A percentile compares a stretch with the other conserved stretches of the same genome.
phyloP scores from a whole-genome alignment of 2,113 vertebrate species.

The Sisor rabdophorus region DNA sequence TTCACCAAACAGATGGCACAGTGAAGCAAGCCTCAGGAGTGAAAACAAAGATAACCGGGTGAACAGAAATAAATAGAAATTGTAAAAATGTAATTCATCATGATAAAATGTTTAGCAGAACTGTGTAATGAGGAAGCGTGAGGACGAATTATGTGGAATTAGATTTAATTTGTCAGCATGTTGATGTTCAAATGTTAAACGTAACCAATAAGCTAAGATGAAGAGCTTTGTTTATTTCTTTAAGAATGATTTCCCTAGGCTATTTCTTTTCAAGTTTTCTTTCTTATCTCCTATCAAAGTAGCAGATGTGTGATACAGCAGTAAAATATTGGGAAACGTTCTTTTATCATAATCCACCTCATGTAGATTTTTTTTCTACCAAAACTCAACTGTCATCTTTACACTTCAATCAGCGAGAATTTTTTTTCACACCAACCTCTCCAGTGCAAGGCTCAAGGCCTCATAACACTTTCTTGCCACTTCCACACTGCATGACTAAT shows the following conservation, averaged over 20 bases:
- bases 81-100: slow-evolving; percentile 1
- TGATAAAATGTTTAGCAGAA: slow-evolving; percentile 25
- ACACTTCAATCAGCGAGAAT: slow-evolving; percentile 36
- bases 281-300: background rate
- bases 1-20: slow-evolving; percentile 42
- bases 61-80: background rate
- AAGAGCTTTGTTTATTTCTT: background rate
- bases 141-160: background rate
- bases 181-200: slow-evolving; percentile 12
- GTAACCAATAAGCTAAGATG: background rate
- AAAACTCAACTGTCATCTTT: slow-evolving; percentile 29
- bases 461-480: slow-evolving; percentile 2
- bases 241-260: background rate
- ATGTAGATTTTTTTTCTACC: slow-evolving; percentile 22
- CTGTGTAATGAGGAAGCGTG: background rate
- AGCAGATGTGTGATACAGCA: slow-evolving; percentile 19
- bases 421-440: slow-evolving; percentile 16
- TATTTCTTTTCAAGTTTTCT: background rate
- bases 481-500: slow-evolving; percentile 52
- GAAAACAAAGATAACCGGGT: slow-evolving; percentile 32
- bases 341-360: slow-evolving; percentile 8
- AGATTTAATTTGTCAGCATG: background rate
- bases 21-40: slow-evolving; percentile 34
- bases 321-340: slow-evolving; percentile 21
- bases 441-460: slow-evolving; percentile 5